These are phyloP conservation scores for Plestiodon gilberti DNA, from an alignment of 2,113 vertebrate genomes.

Conservation along the genomic window DNA sequence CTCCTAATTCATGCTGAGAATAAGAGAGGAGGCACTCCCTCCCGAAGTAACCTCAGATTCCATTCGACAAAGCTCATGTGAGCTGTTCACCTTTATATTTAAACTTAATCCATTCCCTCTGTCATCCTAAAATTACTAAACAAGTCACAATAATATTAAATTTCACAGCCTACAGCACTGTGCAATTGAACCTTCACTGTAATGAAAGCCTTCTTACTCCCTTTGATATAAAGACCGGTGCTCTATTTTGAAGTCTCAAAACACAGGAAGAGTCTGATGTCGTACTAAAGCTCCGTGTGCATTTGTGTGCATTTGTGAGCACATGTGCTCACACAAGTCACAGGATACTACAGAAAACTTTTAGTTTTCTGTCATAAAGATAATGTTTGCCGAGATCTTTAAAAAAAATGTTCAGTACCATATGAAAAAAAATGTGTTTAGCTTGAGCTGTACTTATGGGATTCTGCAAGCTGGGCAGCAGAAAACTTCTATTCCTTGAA, in stretches of 20 bases:
- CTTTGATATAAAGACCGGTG: slow-evolving; percentile 75
- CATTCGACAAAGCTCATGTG: slow-evolving; percentile 57
- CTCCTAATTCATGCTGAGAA: slow-evolving; percentile 63
- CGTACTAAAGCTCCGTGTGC: slow-evolving; percentile 60
- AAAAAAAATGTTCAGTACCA: slow-evolving; percentile 32
- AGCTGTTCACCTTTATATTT: slow-evolving; percentile 57
- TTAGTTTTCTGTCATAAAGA: slow-evolving; percentile 29
- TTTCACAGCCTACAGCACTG: slow-evolving; percentile 73
- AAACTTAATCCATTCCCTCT: slow-evolving; percentile 72
- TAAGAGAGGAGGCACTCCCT: slow-evolving; percentile 38
- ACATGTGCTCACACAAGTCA: slow-evolving; percentile 31
- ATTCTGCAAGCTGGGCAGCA: slow-evolving; percentile 43
- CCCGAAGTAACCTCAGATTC: slow-evolving; percentile 37
- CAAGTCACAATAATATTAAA: slow-evolving; percentile 78
- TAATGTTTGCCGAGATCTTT: slow-evolving; percentile 43
- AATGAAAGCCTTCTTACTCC: slow-evolving; percentile 75
- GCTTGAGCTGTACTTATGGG: background rate
- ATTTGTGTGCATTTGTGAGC: background rate
- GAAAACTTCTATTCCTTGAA: slow-evolving; percentile 40
- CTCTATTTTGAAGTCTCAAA: slow-evolving; percentile 68
- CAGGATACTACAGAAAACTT: slow-evolving; percentile 60
- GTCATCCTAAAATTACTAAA: slow-evolving; percentile 74
- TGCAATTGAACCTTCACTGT: slow-evolving; percentile 71
- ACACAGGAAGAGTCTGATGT: slow-evolving; percentile 64
- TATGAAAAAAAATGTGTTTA: slow-evolving; percentile 24